phyloP scores from a whole-genome alignment of 2,113 vertebrate genomes.

The Hyaena hyaena region DNA sequence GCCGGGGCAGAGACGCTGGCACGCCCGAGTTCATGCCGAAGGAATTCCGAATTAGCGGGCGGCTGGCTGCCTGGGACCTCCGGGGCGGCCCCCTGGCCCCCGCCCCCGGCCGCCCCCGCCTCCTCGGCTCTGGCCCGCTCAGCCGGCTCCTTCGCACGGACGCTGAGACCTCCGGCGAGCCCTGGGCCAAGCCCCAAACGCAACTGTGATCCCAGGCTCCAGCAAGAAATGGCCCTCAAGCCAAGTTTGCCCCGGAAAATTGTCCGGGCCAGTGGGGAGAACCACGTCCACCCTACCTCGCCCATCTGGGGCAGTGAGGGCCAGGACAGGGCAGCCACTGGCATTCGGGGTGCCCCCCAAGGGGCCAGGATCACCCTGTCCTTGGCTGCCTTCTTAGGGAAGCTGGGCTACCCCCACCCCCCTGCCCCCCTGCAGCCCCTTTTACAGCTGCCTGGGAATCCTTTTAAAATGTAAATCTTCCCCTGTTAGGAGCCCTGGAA shows the following conservation, averaged over 20 bases:
- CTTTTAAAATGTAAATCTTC: slow-evolving; percentile 25
- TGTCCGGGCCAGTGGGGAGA: background rate
- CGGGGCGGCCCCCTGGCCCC: slow-evolving; percentile 67
- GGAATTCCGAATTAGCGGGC: slow-evolving; percentile 82
- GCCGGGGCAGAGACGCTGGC: slow-evolving; percentile 78
- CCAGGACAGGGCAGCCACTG: background rate
- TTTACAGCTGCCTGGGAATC: background rate
- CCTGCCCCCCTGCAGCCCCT: background rate
- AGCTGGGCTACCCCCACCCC: background rate
- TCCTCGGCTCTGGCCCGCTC: slow-evolving; percentile 35
- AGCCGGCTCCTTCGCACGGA: slow-evolving; percentile 71
- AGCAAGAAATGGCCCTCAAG: slow-evolving; percentile 40
- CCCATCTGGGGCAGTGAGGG: background rate
- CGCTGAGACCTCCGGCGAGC: slow-evolving; percentile 50
- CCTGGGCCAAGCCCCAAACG: slow-evolving; percentile 77
- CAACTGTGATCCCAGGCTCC: slow-evolving; percentile 63
- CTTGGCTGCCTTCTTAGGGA: slow-evolving; percentile 16
- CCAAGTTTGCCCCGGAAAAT: slow-evolving; percentile 77
- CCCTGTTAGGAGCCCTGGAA: background rate
- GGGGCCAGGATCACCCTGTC: background rate
- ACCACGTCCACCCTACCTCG: background rate
- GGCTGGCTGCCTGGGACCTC: slow-evolving; percentile 80
- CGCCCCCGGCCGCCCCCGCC: slow-evolving; percentile 33
- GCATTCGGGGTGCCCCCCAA: background rate
- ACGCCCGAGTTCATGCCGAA: slow-evolving; percentile 77